Evolutionary conservation across 2,888 invertebrate genomes (phyloP).

Genomic region (Tachina fera): DNA sequence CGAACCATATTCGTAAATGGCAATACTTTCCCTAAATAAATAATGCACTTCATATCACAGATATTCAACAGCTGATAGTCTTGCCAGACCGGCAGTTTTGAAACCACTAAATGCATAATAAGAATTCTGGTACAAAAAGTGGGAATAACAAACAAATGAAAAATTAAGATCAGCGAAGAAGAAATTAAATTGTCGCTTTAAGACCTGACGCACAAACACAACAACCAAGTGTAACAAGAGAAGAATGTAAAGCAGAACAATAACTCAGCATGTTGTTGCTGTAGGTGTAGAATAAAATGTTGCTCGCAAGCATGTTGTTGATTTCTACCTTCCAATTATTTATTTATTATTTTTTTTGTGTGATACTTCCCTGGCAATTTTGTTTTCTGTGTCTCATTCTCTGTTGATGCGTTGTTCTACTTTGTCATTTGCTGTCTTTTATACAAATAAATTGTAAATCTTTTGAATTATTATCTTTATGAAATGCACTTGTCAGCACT

Average conservation of each 20-base stretch:
- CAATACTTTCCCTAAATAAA: no score
- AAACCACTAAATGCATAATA: no score
- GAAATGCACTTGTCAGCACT: constrained; percentile 78
- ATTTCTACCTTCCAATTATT: constrained; percentile 8
- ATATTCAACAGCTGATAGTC: no score
- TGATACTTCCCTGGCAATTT: not conserved
- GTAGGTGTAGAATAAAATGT: constrained; percentile 51
- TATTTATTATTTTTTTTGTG: not conserved
- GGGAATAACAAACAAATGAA: not conserved
- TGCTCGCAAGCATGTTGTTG: constrained; percentile 41
- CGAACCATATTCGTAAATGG: no score
- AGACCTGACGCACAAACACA: not conserved
- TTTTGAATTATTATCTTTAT: constrained; percentile 75
- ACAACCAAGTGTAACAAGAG: not conserved
- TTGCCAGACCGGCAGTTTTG: no score
- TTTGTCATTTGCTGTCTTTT: constrained; percentile 69
- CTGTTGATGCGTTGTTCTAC: constrained; percentile 52
- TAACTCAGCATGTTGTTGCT: constrained; percentile 9
- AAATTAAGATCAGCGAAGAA: not conserved
- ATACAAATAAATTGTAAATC: constrained; percentile 71
- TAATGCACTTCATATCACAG: no score
- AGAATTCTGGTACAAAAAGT: no score
- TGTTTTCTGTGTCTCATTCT: not conserved
- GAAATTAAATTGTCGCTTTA: not conserved
- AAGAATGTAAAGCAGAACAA: not conserved